Evolutionary conservation across 2,888 invertebrate species (phyloP).

Genomic region (Tineola bisselliella): DNA sequence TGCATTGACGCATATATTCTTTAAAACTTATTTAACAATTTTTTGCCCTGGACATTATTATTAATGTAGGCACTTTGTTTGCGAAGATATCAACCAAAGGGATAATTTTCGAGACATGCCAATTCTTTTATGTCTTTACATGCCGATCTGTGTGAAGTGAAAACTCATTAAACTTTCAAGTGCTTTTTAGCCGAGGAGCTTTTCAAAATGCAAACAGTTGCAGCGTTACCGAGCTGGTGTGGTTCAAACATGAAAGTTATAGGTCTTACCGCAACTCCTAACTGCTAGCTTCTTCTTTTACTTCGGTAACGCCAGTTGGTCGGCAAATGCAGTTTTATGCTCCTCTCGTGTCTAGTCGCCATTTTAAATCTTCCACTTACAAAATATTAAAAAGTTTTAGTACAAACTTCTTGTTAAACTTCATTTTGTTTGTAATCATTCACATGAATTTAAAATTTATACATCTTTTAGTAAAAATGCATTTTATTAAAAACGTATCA

Average conservation of each 20-base stretch:
- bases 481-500: no score
- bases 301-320: neutral
- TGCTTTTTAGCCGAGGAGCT: neutral
- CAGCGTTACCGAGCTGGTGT: neutral
- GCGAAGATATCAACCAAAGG: no score
- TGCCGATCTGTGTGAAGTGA: neutral
- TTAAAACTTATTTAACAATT: no score
- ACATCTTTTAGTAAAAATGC: no score
- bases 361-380: neutral
- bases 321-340: slow-evolving; percentile 2
- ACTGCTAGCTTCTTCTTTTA: slow-evolving; percentile 3
- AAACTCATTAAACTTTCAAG: neutral
- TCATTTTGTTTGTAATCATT: neutral
- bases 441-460: no score
- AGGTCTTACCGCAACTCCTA: slow-evolving; percentile 3
- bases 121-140: neutral
- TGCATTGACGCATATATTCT: no score
- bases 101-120: no score
- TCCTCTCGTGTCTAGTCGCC: neutral
- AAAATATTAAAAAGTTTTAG: neutral
- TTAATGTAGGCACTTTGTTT: no score
- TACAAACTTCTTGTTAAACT: neutral
- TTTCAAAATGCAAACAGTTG: slow-evolving; percentile 4
- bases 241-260: neutral
- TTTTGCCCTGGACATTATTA: no score